Evolutionary conservation across 1,140 invertebrate genomes (phyloP).

Genomic region (Drosophila arizonae): DNA sequence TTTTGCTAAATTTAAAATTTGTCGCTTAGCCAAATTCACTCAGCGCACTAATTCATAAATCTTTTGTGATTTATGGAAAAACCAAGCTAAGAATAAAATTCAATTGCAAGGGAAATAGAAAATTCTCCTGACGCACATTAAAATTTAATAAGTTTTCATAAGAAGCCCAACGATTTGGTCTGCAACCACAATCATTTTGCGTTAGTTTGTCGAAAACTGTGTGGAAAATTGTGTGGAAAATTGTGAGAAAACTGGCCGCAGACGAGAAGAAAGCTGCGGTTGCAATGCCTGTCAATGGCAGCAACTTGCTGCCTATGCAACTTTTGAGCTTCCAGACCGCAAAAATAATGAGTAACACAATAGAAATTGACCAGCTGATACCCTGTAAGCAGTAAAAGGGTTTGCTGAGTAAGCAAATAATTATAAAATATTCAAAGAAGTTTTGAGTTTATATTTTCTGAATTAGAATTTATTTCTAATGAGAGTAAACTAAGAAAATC

Average conservation of each 20-base stretch:
- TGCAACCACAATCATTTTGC: constrained; percentile 68
- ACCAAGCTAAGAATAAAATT: too few relatives aligned
- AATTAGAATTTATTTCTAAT: too few relatives aligned
- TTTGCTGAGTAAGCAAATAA: too few relatives aligned
- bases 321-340: constrained; percentile 16
- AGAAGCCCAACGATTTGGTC: constrained; percentile 30
- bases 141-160: constrained; percentile 46
- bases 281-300: constrained; percentile 62
- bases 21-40: neutral
- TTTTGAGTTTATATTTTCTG: too few relatives aligned
- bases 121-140: neutral
- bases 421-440: too few relatives aligned
- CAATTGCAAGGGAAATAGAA: neutral
- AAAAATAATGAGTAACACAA: neutral
- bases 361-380: neutral
- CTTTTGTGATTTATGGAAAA: too few relatives aligned
- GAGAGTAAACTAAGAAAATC: too few relatives aligned
- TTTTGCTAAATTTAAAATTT: too few relatives aligned
- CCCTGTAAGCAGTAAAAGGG: neutral
- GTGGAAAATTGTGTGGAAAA: constrained; percentile 40
- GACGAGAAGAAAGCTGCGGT: constrained; percentile 33
- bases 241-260: constrained; percentile 25
- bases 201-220: constrained; percentile 47
- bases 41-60: neutral
- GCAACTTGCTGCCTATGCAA: constrained; percentile 35